Percentiles rank a stretch among this genome's conserved stretches.
phyloP scores from a whole-genome alignment of 1,140 invertebrate species.

The Papilio aristodemus region DNA sequence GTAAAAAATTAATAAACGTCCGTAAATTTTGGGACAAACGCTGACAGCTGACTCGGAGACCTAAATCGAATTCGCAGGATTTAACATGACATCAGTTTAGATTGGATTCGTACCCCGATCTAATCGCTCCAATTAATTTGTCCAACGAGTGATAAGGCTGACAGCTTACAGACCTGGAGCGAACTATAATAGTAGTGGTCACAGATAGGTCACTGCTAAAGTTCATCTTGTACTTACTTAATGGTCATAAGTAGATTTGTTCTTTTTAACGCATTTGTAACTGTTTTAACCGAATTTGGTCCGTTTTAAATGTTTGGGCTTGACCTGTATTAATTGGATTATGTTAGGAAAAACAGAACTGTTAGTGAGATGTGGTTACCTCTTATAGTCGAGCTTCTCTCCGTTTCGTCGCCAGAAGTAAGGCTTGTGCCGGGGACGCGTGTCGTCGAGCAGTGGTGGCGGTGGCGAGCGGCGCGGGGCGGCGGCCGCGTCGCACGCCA shows the following conservation, averaged over 20 bases:
- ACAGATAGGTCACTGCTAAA: background rate
- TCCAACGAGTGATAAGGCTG: background rate
- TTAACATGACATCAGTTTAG: background rate
- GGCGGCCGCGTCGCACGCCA: conserved; percentile 57
- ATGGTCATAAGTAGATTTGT: no score
- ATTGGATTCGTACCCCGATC: conserved; percentile 1
- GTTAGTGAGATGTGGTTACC: conserved; percentile 38
- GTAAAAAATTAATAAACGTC: conserved; percentile 21
- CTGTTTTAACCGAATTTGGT: no score
- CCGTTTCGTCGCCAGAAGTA: conserved; percentile 47
- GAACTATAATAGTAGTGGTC: background rate
- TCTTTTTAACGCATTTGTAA: no score
- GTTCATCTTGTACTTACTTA: no score
- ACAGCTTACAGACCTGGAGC: background rate
- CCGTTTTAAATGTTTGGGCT: no score
- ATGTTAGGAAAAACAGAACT: no score
- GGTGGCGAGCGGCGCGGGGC: conserved; percentile 44
- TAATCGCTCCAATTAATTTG: conserved; percentile 1
- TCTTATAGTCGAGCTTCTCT: conserved; percentile 44
- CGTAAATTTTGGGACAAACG: conserved; percentile 14
- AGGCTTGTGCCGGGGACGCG: conserved; percentile 37
- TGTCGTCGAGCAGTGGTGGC: conserved; percentile 53
- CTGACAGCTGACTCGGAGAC: conserved; percentile 15
- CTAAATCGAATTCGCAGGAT: conserved; percentile 15
- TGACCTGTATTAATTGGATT: no score